phyloP scores from a whole-genome alignment of 2,888 invertebrate species.

The Venusia cambrica region DNA sequence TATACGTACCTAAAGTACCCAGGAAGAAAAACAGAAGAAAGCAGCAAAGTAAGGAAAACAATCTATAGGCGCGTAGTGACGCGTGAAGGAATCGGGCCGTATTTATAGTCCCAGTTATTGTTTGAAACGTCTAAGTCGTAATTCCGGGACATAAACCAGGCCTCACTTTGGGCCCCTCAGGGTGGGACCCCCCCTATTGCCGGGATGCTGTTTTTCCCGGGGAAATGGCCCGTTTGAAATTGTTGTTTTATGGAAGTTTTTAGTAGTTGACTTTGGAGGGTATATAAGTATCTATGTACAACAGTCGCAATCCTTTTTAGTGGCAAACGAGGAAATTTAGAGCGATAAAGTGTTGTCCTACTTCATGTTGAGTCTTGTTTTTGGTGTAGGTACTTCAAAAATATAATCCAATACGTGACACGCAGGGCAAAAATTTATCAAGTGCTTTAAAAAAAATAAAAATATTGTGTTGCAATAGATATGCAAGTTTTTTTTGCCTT shows the following conservation, averaged over 20 bases:
- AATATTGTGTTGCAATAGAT: too few relatives aligned
- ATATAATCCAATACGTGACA: too few relatives aligned
- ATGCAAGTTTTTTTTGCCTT: too few relatives aligned
- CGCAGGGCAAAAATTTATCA: too few relatives aligned
- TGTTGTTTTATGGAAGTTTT: constrained; percentile 81
- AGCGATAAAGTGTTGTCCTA: constrained; percentile 19
- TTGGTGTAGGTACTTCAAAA: too few relatives aligned
- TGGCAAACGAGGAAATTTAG: constrained; percentile 28
- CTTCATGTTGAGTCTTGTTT: too few relatives aligned
- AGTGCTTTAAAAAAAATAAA: too few relatives aligned
- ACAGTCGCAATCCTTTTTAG: constrained; percentile 61
- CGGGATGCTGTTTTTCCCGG: constrained; percentile 76
- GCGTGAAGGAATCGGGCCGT: constrained; percentile 78
- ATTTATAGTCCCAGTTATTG: constrained; percentile 79
- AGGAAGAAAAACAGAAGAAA: constrained; percentile 36
- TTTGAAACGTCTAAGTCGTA: constrained; percentile 82
- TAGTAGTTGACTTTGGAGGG: constrained; percentile 79
- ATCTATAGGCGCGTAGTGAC: constrained; percentile 72
- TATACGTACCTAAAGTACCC: too few relatives aligned
- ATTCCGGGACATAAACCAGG: constrained; percentile 77
- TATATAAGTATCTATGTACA: constrained; percentile 56
- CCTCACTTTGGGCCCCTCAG: constrained; percentile 62
- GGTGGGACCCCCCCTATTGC: constrained; percentile 15
- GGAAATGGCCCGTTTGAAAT: constrained; percentile 80
- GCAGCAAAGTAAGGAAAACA: constrained; percentile 57